A percentile compares a stretch with the other conserved stretches of the same genome.
Conservation (phyloP, 2,888 invertebrate species). For the Cotesia congregata region DNA sequence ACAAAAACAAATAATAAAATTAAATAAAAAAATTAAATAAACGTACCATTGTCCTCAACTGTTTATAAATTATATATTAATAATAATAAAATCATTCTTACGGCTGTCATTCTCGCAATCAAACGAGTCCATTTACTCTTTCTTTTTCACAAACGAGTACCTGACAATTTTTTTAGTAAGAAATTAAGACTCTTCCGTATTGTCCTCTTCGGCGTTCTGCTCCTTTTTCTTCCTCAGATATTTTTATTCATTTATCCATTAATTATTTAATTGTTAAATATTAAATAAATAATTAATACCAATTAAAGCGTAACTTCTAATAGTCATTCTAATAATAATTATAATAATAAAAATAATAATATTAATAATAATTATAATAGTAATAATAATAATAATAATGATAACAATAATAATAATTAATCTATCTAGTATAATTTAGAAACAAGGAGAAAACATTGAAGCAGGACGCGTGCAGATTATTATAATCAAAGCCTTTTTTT, state of each 20-base stretch:
- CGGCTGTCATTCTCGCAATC: constrained; percentile 3
- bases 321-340: background rate
- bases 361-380: no score
- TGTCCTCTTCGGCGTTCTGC: constrained; percentile 21
- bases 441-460: constrained; percentile 15
- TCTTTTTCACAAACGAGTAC: constrained; percentile 1
- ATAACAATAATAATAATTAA: background rate
- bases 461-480: constrained; percentile 18
- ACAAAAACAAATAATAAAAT: background rate
- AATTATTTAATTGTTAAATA: background rate
- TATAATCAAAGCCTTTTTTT: background rate
- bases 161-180: constrained; percentile 23
- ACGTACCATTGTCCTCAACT: constrained; percentile 3
- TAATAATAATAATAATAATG: no score
- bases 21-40: background rate
- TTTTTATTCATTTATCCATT: background rate
- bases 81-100: constrained; percentile 1
- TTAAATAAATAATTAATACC: constrained; percentile 11
- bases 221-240: constrained; percentile 10
- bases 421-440: background rate
- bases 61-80: constrained; percentile 7
- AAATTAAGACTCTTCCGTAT: constrained; percentile 8
- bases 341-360: background rate
- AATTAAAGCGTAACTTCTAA: constrained; percentile 15
- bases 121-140: background rate